Base-by-base conservation (phyloP, 2,797 vertebrate species). In the Bradypodion pumilum region DNA sequence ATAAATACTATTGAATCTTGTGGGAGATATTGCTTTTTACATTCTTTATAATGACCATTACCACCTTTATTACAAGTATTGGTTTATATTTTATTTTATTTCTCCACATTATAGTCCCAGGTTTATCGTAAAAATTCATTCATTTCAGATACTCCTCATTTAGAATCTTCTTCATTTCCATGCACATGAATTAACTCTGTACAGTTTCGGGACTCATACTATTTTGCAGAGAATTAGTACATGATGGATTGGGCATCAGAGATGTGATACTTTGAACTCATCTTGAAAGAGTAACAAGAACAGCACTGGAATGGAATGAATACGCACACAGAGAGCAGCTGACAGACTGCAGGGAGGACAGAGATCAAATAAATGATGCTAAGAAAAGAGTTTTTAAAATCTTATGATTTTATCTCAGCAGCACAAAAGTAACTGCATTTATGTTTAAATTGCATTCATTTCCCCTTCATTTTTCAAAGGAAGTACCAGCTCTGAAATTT, bases 81-180 rank as follows among this genome's bases (percentile, higher is more conserved):
- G 83, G 66, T 63, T 75, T 82, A 82, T 60, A 35, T 70, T 42
- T 25, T 70, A 4, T 12, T 27, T 1, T 65, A 44, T 1, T 80
- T 88, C 85, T 92, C 19, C 21, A 56, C 66, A 86, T 86, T 87
- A 52, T 74, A 81, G 16, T 82, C 23, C 0, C 7, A 87, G 80
- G 42, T 68, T 77, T 89, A 1, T 6, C n/a, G 82, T 56, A 2
- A 83, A 60, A 89, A 40, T 89, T 52, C 35, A n/a, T 85, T 88
- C 80, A 82, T 87, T 92, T 93, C 70, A 7, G 37, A 65, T 15
- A 29, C 89, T 84, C 87, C 4, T 80, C 16, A 49, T 84, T 87
- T 81, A 42, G 70, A 83, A 70, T 49, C 7, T 86, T 78, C 40
- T 35, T 72, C 27, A 10, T 19, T 68, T 37, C 40, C 5, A 76